phyloP scores from a whole-genome alignment of 30 jellyfish, hydroid and myxozoan species.

The Aurelia coerulea region DNA sequence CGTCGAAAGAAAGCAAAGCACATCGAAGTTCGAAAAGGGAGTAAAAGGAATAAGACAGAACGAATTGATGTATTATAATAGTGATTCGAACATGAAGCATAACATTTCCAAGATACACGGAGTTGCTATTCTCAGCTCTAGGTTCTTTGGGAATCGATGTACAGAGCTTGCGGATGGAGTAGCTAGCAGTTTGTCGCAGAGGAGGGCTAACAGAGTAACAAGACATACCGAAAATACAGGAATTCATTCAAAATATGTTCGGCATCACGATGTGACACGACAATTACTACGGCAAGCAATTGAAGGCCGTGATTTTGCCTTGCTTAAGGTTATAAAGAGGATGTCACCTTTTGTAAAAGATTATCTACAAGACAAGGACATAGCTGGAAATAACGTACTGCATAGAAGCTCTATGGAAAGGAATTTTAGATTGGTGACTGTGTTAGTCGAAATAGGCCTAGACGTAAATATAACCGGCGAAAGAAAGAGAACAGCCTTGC shows the following conservation, averaged over 20 bases:
- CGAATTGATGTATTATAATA: too few relatives aligned
- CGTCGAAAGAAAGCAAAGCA: too few relatives aligned
- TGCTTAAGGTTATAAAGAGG: conserved; percentile 17
- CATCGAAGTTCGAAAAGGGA: too few relatives aligned
- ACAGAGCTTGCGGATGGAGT: too few relatives aligned
- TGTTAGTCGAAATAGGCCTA: conserved; percentile 35
- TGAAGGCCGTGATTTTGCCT: conserved; percentile 39
- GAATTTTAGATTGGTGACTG: conserved; percentile 19
- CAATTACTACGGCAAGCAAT: conserved; percentile 38
- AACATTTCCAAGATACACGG: too few relatives aligned
- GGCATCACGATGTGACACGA: conserved; percentile 40
- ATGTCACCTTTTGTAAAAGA: conserved; percentile 40
- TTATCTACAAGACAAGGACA: conserved; percentile 18
- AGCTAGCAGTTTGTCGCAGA: too few relatives aligned
- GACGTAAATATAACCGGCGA: conserved; percentile 34
- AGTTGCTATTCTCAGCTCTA: too few relatives aligned
- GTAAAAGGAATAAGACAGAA: too few relatives aligned
- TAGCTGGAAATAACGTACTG: conserved; percentile 23
- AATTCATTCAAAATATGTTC: background rate
- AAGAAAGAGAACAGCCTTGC: conserved; percentile 42
- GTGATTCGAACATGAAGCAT: too few relatives aligned
- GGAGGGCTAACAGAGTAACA: too few relatives aligned
- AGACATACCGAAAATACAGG: too few relatives aligned
- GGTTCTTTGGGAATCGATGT: too few relatives aligned
- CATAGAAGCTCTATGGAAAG: conserved; percentile 39